These are phyloP conservation scores for Spermophilus dauricus DNA, from an alignment of 2,113 vertebrate species.

Conservation along the genomic window DNA sequence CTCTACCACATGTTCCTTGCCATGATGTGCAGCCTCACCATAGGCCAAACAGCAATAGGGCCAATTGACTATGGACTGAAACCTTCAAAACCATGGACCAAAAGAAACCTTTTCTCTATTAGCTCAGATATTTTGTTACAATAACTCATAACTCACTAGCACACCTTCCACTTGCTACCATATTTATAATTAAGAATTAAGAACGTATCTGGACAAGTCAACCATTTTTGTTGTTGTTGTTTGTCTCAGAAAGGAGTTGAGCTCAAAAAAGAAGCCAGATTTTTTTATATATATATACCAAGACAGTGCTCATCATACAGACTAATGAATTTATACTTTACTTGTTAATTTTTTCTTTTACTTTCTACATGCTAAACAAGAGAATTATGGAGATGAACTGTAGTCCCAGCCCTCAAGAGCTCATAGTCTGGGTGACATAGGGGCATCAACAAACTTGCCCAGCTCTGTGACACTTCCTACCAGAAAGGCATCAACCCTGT, in stretches of 20 bases:
- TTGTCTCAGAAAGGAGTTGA: slow-evolving; percentile 13
- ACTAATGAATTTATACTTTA: neutral
- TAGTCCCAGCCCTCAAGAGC: neutral
- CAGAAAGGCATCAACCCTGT: neutral
- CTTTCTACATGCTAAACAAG: neutral
- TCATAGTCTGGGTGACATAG: neutral
- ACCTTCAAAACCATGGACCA: neutral
- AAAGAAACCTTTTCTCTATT: neutral
- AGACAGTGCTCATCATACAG: neutral
- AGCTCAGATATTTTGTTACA: neutral
- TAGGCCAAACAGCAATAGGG: too few species aligned
- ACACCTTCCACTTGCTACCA: neutral
- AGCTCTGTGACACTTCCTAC: neutral
- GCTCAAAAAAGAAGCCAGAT: neutral
- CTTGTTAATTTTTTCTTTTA: neutral
- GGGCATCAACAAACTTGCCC: neutral
- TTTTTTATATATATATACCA: neutral
- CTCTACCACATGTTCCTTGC: too few species aligned
- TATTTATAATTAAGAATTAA: neutral
- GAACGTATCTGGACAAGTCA: neutral
- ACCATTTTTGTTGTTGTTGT: neutral
- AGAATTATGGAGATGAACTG: neutral
- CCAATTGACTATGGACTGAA: neutral
- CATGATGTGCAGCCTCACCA: neutral
- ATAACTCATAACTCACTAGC: neutral